These are phyloP conservation scores for Sphaerophoria rueppellii DNA, from an alignment of 2,888 invertebrate species.

Conservation along the genomic window DNA sequence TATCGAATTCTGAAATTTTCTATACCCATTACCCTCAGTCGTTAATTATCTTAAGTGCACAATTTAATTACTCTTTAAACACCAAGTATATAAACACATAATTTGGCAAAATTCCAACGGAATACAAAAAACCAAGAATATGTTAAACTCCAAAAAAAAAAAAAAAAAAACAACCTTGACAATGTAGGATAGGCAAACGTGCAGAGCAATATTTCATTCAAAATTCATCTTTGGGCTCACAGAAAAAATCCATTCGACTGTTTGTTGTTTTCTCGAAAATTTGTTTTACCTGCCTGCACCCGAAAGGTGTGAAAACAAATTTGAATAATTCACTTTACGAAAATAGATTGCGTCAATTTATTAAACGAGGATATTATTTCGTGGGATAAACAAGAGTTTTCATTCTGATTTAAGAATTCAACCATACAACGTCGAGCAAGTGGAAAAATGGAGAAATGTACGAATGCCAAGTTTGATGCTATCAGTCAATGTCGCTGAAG, in stretches of 20 bases:
- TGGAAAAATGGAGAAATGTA: no score
- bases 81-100: constrained; percentile 20
- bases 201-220: constrained; percentile 24
- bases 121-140: not conserved
- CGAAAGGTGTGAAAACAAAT: constrained; percentile 25
- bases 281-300: constrained; percentile 7
- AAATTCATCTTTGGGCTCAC: not conserved
- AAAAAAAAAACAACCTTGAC: not conserved
- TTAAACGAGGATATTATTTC: not conserved
- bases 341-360: constrained; percentile 30
- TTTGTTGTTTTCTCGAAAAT: not conserved
- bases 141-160: constrained; percentile 1
- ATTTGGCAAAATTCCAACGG: constrained; percentile 20
- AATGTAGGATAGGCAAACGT: not conserved
- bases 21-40: constrained; percentile 28
- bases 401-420: no score
- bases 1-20: not conserved
- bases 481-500: no score
- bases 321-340: constrained; percentile 37
- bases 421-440: no score
- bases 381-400: constrained; percentile 2
- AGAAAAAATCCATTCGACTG: not conserved
- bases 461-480: no score
- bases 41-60: constrained; percentile 30
- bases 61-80: constrained; percentile 34